Evolutionary conservation across 2,113 vertebrate species (phyloP).

Genomic region (Varanus salvator): DNA sequence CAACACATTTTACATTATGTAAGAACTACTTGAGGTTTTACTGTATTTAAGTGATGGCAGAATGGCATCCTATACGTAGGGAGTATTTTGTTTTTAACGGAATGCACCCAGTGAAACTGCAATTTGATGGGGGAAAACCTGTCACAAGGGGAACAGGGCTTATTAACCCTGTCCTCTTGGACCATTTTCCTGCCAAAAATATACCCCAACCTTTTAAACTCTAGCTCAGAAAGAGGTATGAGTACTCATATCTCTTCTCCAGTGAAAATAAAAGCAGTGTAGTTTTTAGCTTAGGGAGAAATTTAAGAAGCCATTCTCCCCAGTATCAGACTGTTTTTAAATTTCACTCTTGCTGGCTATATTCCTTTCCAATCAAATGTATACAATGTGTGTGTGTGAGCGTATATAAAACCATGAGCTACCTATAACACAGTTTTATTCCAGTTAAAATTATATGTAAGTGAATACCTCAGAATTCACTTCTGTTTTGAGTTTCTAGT

Average conservation of each 20-base stretch:
- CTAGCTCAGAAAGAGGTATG: not conserved
- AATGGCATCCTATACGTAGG: not conserved
- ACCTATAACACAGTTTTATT: constrained; percentile 9
- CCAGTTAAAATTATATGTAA: fast-evolving
- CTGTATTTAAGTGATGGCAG: constrained; percentile 11
- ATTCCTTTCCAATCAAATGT: not conserved
- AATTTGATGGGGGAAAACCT: not conserved
- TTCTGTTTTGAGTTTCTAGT: not conserved
- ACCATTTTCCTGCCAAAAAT: not conserved
- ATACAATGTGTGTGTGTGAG: no score
- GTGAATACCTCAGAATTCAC: constrained; percentile 19
- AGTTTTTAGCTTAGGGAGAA: not conserved
- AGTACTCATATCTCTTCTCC: not conserved
- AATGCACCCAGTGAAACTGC: not conserved
- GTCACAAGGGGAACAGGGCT: not conserved
- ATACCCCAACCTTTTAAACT: not conserved
- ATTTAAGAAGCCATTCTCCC: not conserved
- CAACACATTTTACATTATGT: constrained; percentile 8
- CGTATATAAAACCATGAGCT: not conserved
- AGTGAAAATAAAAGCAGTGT: not conserved
- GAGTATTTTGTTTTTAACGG: not conserved
- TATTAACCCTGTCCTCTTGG: not conserved
- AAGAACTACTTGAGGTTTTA: constrained; percentile 31
- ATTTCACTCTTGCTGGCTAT: not conserved
- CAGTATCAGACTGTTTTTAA: not conserved